Evolutionary conservation across 1,140 invertebrate species (phyloP).

Genomic region (Drosophila serrata): DNA sequence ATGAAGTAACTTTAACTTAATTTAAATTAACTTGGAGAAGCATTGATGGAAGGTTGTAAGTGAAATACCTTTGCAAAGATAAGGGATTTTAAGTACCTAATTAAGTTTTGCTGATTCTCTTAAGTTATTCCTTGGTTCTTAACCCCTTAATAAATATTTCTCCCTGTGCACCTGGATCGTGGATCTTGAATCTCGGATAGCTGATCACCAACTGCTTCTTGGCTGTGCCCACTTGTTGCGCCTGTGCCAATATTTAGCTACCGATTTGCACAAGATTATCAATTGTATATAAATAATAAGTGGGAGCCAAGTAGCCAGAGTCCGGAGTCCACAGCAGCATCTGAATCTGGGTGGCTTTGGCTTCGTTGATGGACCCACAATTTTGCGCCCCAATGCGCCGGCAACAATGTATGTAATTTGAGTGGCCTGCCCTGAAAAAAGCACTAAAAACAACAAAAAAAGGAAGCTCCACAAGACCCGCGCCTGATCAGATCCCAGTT

Average conservation of each 20-base stretch:
- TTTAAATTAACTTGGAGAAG: too few relatives aligned
- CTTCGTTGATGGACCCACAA: slow-evolving; percentile 46
- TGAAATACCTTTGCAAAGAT: not conserved
- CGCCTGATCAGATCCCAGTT: slow-evolving; percentile 50
- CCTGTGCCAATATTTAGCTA: slow-evolving; percentile 80
- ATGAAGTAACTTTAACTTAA: too few relatives aligned
- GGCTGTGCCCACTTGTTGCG: slow-evolving; percentile 76
- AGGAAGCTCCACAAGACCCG: slow-evolving; percentile 18
- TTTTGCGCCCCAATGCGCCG: slow-evolving; percentile 68
- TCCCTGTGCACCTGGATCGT: slow-evolving; percentile 9
- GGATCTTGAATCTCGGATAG: slow-evolving; percentile 14
- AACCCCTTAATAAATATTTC: slow-evolving; percentile 6
- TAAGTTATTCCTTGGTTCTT: too few relatives aligned
- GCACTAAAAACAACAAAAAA: slow-evolving; percentile 11
- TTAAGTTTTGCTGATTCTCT: too few relatives aligned
- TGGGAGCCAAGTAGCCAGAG: slow-evolving; percentile 26
- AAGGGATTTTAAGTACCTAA: not conserved
- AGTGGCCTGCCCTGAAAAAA: slow-evolving; percentile 37
- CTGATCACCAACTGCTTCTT: not conserved
- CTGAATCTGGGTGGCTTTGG: slow-evolving; percentile 59
- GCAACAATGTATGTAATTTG: slow-evolving; percentile 75
- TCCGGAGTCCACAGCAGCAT: not conserved
- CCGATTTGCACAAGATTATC: slow-evolving; percentile 81
- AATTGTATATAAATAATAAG: slow-evolving; percentile 83
- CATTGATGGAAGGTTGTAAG: not conserved